Evolutionary conservation across 2,888 invertebrate species (phyloP).

Genomic region (Perizoma affinitatum): DNA sequence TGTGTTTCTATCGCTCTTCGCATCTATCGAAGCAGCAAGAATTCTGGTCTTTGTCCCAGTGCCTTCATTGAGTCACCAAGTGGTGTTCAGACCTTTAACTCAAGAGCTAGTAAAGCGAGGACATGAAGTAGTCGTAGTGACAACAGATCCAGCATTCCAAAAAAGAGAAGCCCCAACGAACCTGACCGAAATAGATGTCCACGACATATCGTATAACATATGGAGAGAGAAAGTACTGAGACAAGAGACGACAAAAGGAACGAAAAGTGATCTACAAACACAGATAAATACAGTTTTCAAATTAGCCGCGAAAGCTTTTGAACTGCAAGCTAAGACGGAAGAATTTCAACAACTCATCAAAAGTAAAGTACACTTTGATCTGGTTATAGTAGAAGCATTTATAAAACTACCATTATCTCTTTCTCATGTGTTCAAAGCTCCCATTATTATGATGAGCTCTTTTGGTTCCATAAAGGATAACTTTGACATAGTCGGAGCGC

Average conservation of each 20-base stretch:
- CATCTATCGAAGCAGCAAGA: slow-evolving; percentile 33
- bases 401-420: slow-evolving; percentile 38
- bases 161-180: slow-evolving; percentile 55
- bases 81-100: slow-evolving; percentile 63
- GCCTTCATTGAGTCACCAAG: slow-evolving; percentile 74
- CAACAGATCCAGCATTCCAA: slow-evolving; percentile 62
- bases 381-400: slow-evolving; percentile 49
- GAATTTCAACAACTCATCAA: slow-evolving; percentile 43
- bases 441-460: slow-evolving; percentile 51
- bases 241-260: slow-evolving; percentile 13
- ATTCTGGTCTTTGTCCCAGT: slow-evolving; percentile 54
- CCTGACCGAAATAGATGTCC: slow-evolving; percentile 58
- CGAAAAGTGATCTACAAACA: slow-evolving; percentile 16
- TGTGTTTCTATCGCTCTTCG: not conserved
- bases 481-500: slow-evolving; percentile 38
- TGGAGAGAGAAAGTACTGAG: slow-evolving; percentile 28
- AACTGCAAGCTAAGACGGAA: slow-evolving; percentile 39
- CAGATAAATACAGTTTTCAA: slow-evolving; percentile 21
- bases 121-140: slow-evolving; percentile 68
- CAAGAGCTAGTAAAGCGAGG: slow-evolving; percentile 66
- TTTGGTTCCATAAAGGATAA: slow-evolving; percentile 39
- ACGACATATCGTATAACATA: slow-evolving; percentile 48
- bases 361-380: slow-evolving; percentile 45
- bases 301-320: slow-evolving; percentile 29
- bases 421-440: slow-evolving; percentile 47